phyloP scores from a whole-genome alignment of 2,113 vertebrate genomes.

The Ranitomeya variabilis region DNA sequence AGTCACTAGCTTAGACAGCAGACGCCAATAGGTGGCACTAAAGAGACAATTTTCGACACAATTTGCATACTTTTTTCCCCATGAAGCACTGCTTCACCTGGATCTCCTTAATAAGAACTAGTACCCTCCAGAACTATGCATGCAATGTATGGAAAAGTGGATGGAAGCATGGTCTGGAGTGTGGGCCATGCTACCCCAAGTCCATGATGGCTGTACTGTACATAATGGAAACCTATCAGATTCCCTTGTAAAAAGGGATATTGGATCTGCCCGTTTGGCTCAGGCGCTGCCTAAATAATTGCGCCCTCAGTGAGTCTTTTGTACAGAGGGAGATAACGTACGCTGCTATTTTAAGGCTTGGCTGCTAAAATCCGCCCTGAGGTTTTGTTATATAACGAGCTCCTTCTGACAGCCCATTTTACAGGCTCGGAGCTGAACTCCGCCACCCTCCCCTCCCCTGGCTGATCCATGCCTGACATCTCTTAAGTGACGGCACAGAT shows the following conservation, averaged over 20 bases:
- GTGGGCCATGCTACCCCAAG: neutral
- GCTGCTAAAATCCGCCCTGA: slow-evolving; percentile 30
- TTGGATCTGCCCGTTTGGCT: neutral
- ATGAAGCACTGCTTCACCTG: too few species aligned
- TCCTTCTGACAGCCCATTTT: slow-evolving; percentile 24
- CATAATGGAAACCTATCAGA: too few species aligned
- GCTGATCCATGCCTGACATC: slow-evolving; percentile 13
- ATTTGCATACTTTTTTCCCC: too few species aligned
- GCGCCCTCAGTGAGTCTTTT: slow-evolving; percentile 4
- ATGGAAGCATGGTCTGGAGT: neutral
- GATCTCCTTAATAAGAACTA: too few species aligned
- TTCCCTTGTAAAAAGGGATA: neutral
- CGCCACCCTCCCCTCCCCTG: neutral
- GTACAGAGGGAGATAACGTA: slow-evolving; percentile 15
- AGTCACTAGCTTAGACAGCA: too few species aligned
- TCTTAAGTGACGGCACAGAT: neutral
- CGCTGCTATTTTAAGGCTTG: slow-evolving; percentile 48
- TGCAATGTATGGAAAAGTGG: neutral
- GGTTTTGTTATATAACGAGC: slow-evolving; percentile 48
- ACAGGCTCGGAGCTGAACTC: neutral
- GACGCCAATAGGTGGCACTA: too few species aligned
- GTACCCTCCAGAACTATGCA: neutral
- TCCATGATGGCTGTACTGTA: neutral
- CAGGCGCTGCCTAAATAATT: slow-evolving; percentile 20
- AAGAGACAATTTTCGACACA: too few species aligned